Conservation (phyloP, 2,797 vertebrate genomes). For the Oreochromis mossambicus region DNA sequence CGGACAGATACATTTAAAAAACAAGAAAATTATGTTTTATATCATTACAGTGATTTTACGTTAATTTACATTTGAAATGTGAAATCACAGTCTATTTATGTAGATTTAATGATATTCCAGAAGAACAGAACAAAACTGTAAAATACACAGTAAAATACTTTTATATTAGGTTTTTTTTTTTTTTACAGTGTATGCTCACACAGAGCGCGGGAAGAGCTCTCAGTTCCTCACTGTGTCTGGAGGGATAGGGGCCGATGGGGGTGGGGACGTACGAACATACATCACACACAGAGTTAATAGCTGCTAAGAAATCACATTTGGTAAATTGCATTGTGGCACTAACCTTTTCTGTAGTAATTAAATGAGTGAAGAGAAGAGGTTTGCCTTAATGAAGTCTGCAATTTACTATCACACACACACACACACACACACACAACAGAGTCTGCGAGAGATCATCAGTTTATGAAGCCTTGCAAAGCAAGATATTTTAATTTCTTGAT, state of each 20-base stretch:
- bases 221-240: background rate
- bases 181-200: background rate
- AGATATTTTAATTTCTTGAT: background rate
- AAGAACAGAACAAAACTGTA: too few relatives aligned
- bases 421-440: background rate
- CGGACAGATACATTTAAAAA: too few relatives aligned
- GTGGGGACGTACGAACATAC: background rate
- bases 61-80: too few relatives aligned
- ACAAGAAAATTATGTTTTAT: too few relatives aligned
- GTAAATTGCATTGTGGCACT: constrained; percentile 63
- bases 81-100: too few relatives aligned
- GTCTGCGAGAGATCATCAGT: background rate
- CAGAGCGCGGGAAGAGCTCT: background rate
- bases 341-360: constrained; percentile 66
- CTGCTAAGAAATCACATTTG: constrained; percentile 64
- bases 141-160: too few relatives aligned
- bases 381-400: constrained; percentile 57
- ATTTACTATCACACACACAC: constrained; percentile 11
- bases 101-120: too few relatives aligned
- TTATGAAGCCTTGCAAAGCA: background rate
- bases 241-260: background rate
- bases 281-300: constrained; percentile 40
- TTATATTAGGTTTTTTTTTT: too few relatives aligned
- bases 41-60: too few relatives aligned
- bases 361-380: constrained; percentile 47